Base-by-base conservation (phyloP, 2,888 invertebrate species). In the Cataglyphis livida region DNA sequence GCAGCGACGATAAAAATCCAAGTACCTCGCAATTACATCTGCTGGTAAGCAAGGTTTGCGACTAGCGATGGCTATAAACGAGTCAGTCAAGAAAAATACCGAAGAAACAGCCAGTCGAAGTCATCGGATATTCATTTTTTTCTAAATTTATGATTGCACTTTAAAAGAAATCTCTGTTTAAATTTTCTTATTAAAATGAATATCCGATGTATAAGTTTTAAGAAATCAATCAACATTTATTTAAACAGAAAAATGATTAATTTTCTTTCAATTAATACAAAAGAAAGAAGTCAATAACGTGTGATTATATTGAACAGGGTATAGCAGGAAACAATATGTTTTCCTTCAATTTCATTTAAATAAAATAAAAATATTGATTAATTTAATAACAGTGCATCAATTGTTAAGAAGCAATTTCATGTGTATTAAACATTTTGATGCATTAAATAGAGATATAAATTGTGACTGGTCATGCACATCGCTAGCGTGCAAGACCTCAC, bases 11-110 rank as follows among this genome's bases (percentile, higher is more conserved):
- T 92, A 92, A 92, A 92, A 93, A 93, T 93, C 90, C 91, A 91
- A 91, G 91, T 92, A 92, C 92, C 92, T 91, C 90, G 92, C 92
- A 93, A 93, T 93, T 93, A 93, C 91, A 93, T 90, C 91, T 90
- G 89, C 90, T 85, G 90, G 88, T 89, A 90, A 89, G 89, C 87
- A 84, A 89, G 89, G 85, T 83, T 87, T 82, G 81, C 84, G 84
- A 73, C 86, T 89, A 91, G 89, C 76, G 88, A 88, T 87, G 90
- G 89, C 89, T 90, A 82, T 83, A 86, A 89, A 78, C 89, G 73
- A 70, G 38, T 73, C 71, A 48, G 61, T 38, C 10, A 44, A 66
- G 28, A 1, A 51, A 51, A 28, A 12, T 44, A 12, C 4, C 7
- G 15, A 44, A 78, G 21, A 65, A 61, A 48, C 21, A 5, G 6